Base-by-base conservation (phyloP, 2,888 invertebrate genomes). In the Perizoma affinitatum region DNA sequence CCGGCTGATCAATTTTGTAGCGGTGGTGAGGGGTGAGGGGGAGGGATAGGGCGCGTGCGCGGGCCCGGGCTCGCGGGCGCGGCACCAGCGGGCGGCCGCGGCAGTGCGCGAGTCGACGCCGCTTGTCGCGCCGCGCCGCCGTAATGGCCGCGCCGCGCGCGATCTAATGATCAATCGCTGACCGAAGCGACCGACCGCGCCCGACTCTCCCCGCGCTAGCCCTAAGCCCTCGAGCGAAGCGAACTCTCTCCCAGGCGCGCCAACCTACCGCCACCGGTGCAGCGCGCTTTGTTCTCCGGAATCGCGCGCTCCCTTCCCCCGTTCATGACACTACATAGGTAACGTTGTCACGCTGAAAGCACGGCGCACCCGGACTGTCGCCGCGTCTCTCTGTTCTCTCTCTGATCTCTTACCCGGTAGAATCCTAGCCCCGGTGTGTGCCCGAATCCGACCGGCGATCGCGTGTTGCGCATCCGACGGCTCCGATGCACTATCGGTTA, bases 401-500 rank as follows among this genome's bases (percentile, higher is more conserved):
- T 58, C 62, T 57, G 83, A 78, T 78, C 77, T 77, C 67, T 74
- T 70, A 58, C 70, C 73, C 61, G 76, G 70, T 73, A 70, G 69
- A 71, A 68, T 76, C 75, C 75, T 72, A 67, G 72, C 69, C 70
- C 73, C 75, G 75, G 74, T 76, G 77, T 76, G 73, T 70, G 76
- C 79, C 75, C 76, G 78, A 75, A 75, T 76, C 76, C 78, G 69
- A 75, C 76, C 83, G 67, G 80, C 82, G 74, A 80, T 82, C 79
- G 87, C 86, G 88, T 89, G 90, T 87, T 90, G 88, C 84, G 83
- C 88, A 78, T 83, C 86, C 83, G 86, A 86, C 87, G 85, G 87
- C 83, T 90, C 90, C 86, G 88, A 90, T 90, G 90, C 83, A 83
- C 83, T 83, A 78, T 88, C 88, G 90, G 90, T 90, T 85, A 88